Evolutionary conservation across 2,113 vertebrate genomes (phyloP).

Genomic region (Xiphorhynchus elegans): DNA sequence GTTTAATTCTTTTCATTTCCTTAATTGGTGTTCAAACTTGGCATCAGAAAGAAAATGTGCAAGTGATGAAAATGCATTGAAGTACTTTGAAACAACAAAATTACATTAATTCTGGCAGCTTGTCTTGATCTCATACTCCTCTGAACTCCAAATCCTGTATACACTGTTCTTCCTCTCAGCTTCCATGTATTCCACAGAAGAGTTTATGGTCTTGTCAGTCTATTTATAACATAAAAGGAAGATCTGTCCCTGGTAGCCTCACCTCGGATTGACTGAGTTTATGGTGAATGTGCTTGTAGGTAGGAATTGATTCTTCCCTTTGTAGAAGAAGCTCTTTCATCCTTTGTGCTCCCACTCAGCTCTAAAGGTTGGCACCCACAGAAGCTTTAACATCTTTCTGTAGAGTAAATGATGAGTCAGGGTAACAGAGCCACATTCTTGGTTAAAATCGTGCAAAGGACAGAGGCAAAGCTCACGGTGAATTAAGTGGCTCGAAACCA

Average conservation of each 20-base stretch:
- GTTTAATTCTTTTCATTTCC: constrained; percentile 38
- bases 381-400: neutral
- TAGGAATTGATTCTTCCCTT: neutral
- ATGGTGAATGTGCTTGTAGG: neutral
- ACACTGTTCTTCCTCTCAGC: neutral
- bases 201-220: neutral
- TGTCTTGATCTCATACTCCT: neutral
- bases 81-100: constrained; percentile 6
- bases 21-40: constrained; percentile 7
- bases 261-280: fast-evolving
- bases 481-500: neutral
- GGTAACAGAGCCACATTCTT: neutral
- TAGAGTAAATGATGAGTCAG: neutral
- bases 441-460: neutral
- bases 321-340: neutral
- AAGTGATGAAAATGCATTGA: neutral
- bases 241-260: neutral
- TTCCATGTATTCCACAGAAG: neutral
- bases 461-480: neutral
- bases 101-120: neutral
- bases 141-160: neutral
- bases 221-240: neutral
- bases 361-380: neutral
- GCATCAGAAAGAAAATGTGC: neutral
- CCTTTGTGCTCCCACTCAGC: neutral